Conservation (phyloP, 2,113 vertebrate genomes). For the Clarias gariepinus region DNA sequence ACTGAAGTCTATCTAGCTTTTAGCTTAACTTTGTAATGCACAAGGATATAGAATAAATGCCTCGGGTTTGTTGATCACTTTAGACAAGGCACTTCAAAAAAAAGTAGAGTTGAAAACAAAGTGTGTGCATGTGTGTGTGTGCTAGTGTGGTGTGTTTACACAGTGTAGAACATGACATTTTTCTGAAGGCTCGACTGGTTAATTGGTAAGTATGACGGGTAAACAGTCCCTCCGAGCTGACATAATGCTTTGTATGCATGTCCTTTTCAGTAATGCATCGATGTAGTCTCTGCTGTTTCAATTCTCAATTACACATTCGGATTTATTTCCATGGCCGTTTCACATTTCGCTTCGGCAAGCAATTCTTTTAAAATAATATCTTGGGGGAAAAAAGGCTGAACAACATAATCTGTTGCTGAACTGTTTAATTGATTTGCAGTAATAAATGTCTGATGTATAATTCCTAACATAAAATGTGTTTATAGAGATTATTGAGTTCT, state of each 20-base stretch:
- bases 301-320: neutral
- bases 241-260: slow-evolving; percentile 40
- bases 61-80: slow-evolving; percentile 45
- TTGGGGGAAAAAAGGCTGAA: slow-evolving; percentile 50
- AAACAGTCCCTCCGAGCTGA: slow-evolving; percentile 43
- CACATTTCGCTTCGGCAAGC: slow-evolving; percentile 39
- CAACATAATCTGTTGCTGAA: slow-evolving; percentile 42
- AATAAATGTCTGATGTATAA: slow-evolving; percentile 55
- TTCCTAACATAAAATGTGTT: slow-evolving; percentile 60
- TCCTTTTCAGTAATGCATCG: slow-evolving; percentile 53
- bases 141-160: slow-evolving; percentile 20
- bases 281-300: slow-evolving; percentile 39
- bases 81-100: slow-evolving; percentile 42
- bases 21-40: slow-evolving; percentile 45
- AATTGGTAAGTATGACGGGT: slow-evolving; percentile 37
- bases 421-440: slow-evolving; percentile 57
- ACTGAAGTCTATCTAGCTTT: slow-evolving; percentile 32
- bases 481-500: slow-evolving; percentile 38
- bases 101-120: slow-evolving; percentile 21
- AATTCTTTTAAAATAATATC: slow-evolving; percentile 31
- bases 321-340: neutral
- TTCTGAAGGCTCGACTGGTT: slow-evolving; percentile 49
- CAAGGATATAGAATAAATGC: slow-evolving; percentile 41
- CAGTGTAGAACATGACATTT: slow-evolving; percentile 42
- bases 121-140: neutral